These are phyloP conservation scores for Drosophila grimshawi DNA, from an alignment of 1,140 invertebrate genomes.

Conservation along the genomic window DNA sequence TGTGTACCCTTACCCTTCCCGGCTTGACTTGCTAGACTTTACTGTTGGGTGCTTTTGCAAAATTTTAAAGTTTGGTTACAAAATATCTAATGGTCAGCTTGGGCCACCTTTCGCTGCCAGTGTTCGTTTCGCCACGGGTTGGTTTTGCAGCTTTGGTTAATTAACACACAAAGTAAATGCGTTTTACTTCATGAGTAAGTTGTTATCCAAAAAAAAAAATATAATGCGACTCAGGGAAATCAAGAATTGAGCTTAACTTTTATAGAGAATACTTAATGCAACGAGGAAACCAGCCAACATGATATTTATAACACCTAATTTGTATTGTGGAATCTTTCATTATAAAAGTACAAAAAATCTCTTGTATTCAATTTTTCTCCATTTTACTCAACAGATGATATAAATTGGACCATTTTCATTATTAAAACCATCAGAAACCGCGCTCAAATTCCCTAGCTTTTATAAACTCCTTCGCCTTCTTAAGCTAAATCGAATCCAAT, in stretches of 20 bases:
- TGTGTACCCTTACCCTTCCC: neutral
- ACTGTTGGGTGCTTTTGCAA: conserved; percentile 40
- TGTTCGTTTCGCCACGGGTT: conserved; percentile 4
- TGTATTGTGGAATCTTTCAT: no score
- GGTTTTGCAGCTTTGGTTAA: conserved; percentile 42
- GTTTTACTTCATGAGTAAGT: conserved; percentile 17
- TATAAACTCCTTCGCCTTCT: neutral
- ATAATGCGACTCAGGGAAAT: neutral
- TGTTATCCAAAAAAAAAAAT: conserved; percentile 19
- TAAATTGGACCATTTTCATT: no score
- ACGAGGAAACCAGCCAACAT: no score
- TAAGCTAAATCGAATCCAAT: neutral
- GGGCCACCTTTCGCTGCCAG: neutral
- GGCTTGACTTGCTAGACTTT: conserved; percentile 57
- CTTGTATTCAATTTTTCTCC: no score
- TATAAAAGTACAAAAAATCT: no score
- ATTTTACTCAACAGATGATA: no score
- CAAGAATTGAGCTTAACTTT: neutral
- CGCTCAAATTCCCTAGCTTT: no score
- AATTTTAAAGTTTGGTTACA: conserved; percentile 55
- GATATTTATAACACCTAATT: no score
- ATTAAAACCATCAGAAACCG: no score
- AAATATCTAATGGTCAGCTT: conserved; percentile 48
- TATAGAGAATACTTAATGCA: no score
- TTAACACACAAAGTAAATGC: conserved; percentile 40